These are phyloP conservation scores for Ceuthmochares aereus DNA, from an alignment of 2,113 vertebrate species.

Conservation along the genomic window DNA sequence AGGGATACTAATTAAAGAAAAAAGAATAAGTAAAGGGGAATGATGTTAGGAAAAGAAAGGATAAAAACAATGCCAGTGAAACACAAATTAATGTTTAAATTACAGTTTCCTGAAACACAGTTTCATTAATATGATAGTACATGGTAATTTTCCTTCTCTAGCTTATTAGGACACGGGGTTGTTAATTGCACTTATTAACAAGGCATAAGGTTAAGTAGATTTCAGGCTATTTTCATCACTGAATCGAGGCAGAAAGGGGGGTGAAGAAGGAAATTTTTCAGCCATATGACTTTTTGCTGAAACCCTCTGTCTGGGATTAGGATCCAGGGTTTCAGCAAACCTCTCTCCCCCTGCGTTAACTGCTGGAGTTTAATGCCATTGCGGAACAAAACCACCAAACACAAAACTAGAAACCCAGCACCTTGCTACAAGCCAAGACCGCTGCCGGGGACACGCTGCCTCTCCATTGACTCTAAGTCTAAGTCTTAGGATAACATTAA, in stretches of 20 bases:
- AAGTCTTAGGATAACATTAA: neutral
- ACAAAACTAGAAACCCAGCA: neutral
- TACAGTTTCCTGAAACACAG: neutral
- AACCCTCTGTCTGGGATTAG: neutral
- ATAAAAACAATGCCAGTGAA: neutral
- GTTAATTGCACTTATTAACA: neutral
- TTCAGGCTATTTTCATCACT: neutral
- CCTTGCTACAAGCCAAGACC: neutral
- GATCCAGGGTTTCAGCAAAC: neutral
- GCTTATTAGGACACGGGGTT: neutral
- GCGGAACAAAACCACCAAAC: neutral
- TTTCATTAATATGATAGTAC: neutral
- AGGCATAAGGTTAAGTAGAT: neutral
- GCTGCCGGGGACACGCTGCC: neutral
- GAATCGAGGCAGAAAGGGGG: neutral
- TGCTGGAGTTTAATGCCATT: neutral
- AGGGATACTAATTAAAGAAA: neutral
- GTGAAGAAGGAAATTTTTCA: neutral
- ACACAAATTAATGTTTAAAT: accelerated
- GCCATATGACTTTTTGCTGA: neutral
- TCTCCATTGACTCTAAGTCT: neutral
- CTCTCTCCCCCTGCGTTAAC: neutral
- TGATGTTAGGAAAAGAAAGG: neutral
- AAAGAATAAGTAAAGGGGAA: neutral
- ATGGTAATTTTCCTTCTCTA: neutral